Percentiles rank a stretch among this genome's conserved stretches.
These are phyloP conservation scores for Macrosoma leucophasiata DNA, from an alignment of 2,888 invertebrate genomes.

Conservation along the genomic window DNA sequence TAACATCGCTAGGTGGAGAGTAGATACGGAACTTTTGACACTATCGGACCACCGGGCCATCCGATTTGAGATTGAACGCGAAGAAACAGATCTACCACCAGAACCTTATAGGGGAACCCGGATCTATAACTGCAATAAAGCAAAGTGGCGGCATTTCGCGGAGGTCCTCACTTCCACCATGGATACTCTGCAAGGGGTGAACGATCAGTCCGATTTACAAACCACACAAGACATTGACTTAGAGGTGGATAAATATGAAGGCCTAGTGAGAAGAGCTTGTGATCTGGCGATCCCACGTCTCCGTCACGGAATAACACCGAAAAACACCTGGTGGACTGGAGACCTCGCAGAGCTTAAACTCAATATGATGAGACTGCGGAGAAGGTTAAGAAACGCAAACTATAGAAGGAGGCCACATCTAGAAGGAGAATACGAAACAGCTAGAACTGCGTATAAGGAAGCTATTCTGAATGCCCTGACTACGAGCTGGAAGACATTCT, in stretches of 20 bases:
- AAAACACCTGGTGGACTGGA: too few relatives aligned
- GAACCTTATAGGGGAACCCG: background rate
- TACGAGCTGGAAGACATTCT: background rate
- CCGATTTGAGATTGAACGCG: background rate
- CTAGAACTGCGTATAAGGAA: background rate
- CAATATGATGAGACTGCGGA: background rate
- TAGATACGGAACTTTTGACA: background rate
- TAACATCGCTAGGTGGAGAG: background rate
- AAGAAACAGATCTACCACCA: background rate
- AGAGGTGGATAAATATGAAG: too few relatives aligned
- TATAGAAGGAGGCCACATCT: background rate
- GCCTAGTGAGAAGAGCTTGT: too few relatives aligned
- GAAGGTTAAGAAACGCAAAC: background rate
- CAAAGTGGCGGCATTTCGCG: too few relatives aligned
- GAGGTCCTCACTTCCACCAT: too few relatives aligned
- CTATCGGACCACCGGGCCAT: constrained; percentile 2
- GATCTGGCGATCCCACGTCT: too few relatives aligned
- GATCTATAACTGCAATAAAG: too few relatives aligned
- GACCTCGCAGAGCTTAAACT: background rate
- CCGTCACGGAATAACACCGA: too few relatives aligned
- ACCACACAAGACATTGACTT: too few relatives aligned
- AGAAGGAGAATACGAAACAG: background rate
- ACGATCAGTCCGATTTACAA: too few relatives aligned
- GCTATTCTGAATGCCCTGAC: background rate
- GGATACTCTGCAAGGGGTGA: too few relatives aligned